Evolutionary conservation across 2,797 vertebrate genomes (phyloP).

Genomic region (Monodelphis domestica): DNA sequence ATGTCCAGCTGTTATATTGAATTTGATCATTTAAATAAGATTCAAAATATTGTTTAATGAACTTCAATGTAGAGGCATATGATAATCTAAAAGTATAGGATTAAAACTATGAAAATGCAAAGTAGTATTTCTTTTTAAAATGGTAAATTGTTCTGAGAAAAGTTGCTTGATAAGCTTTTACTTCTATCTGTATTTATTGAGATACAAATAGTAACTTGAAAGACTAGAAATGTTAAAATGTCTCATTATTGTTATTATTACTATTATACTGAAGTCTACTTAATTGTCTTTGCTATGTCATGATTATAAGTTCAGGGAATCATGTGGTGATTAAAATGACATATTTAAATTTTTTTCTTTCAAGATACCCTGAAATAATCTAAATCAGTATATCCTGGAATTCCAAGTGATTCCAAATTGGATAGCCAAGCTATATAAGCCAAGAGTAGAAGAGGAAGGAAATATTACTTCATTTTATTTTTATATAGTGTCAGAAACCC

Average conservation of each 20-base stretch:
- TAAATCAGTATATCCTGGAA: not conserved
- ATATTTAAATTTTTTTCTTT: no score
- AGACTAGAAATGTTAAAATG: not conserved
- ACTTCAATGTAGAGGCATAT: slow-evolving; percentile 39
- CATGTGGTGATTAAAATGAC: not conserved
- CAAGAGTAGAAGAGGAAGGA: not conserved
- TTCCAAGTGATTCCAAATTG: not conserved
- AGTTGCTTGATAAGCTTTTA: not conserved
- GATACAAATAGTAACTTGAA: not conserved
- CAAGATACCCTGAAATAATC: not conserved
- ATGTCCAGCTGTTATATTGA: not conserved
- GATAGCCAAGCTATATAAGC: not conserved
- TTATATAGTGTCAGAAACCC: not conserved
- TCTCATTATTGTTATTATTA: not conserved
- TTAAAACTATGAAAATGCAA: slow-evolving; percentile 45
- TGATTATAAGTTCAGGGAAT: not conserved
- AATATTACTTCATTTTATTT: not conserved
- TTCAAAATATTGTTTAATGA: slow-evolving; percentile 48
- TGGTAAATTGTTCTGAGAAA: slow-evolving; percentile 32
- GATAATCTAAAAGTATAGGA: slow-evolving; percentile 26
- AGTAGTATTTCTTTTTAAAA: not conserved
- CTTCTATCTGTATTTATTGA: not conserved
- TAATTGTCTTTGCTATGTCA: slow-evolving; percentile 10
- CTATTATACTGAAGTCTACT: slow-evolving; percentile 3
- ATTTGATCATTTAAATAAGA: slow-evolving; percentile 47